Conservation (phyloP, 1,140 invertebrate species). For the Drosophila saltans region DNA sequence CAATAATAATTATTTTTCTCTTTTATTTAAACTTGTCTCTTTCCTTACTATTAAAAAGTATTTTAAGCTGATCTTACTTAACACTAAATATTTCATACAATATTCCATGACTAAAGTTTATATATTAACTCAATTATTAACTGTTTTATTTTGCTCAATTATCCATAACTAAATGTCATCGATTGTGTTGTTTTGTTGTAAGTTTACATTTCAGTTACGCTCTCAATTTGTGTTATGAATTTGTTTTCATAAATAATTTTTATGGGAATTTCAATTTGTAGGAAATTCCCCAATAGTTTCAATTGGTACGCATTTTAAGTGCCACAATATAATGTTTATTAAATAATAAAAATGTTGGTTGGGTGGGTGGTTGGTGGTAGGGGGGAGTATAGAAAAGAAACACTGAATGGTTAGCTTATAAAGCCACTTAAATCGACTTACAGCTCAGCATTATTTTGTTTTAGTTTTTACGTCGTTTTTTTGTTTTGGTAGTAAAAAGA, state of each 20-base stretch:
- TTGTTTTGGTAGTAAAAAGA: conserved; percentile 7
- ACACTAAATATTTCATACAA: too few relatives aligned
- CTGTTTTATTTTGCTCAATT: neutral
- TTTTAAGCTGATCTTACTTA: too few relatives aligned
- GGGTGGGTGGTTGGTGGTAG: neutral
- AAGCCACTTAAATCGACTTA: neutral
- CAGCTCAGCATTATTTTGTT: neutral
- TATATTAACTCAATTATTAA: neutral
- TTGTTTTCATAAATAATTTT: neutral
- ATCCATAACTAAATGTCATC: neutral
- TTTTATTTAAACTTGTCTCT: too few relatives aligned
- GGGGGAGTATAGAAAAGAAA: neutral
- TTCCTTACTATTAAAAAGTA: too few relatives aligned
- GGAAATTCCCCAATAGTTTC: conserved; percentile 11
- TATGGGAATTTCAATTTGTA: conserved; percentile 6
- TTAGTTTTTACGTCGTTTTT: neutral
- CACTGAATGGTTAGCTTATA: neutral
- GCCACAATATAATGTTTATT: conserved; percentile 6
- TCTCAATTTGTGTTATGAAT: neutral
- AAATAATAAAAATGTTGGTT: neutral
- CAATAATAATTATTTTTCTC: too few relatives aligned
- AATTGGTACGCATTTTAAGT: neutral
- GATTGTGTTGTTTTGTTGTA: neutral
- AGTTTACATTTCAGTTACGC: neutral
- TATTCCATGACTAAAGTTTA: neutral